Evolutionary conservation across 2,888 invertebrate genomes (phyloP).

Genomic region (Cheilosia scutellata): DNA sequence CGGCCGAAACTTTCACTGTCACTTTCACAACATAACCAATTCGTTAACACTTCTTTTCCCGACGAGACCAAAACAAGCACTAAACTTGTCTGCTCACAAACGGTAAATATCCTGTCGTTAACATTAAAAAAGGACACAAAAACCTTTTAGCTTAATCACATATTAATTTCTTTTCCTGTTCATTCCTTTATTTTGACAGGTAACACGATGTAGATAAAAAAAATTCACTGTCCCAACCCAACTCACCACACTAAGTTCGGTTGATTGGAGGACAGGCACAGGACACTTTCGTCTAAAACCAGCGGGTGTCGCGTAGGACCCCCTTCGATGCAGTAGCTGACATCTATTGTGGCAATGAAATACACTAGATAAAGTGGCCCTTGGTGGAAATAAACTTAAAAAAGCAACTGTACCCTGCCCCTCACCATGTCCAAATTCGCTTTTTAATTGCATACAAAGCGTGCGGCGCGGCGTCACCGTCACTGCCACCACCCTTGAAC

Average conservation of each 20-base stretch:
- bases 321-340: not conserved
- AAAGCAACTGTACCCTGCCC: conserved; percentile 52
- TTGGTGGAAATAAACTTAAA: conserved; percentile 39
- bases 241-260: not conserved
- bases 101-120: conserved; percentile 35
- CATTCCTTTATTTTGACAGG: conserved; percentile 49
- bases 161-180: conserved; percentile 54
- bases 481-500: not conserved
- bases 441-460: conserved; percentile 68
- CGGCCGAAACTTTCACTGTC: conserved; percentile 1
- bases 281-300: conserved; percentile 25
- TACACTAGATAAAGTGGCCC: conserved; percentile 29
- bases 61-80: conserved; percentile 69
- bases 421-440: conserved; percentile 67
- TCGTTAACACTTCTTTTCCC: conserved; percentile 34
- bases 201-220: conserved; percentile 33
- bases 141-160: conserved; percentile 74
- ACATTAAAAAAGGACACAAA: conserved; percentile 44
- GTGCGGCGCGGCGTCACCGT: not conserved
- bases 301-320: conserved; percentile 28
- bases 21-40: not conserved
- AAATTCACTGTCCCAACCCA: conserved; percentile 24
- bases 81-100: conserved; percentile 32
- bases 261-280: conserved; percentile 43
- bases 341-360: conserved; percentile 14